Base-by-base conservation (phyloP, 2,113 vertebrate species). In the Trematomus loennbergii region DNA sequence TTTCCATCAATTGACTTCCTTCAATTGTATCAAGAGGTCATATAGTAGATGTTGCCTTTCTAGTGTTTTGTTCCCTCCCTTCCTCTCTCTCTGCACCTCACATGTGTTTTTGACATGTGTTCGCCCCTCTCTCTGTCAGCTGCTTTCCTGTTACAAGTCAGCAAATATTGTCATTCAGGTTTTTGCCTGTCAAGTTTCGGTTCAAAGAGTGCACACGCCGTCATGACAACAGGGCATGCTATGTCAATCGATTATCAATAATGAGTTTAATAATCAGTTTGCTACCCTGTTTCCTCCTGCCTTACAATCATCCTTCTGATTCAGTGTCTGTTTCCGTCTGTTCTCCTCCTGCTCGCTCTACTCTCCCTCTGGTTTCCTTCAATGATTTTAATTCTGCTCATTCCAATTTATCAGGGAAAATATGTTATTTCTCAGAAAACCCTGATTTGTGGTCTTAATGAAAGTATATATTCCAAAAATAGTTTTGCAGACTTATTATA, bases 1-100 rank as follows among this genome's bases (percentile, higher is more conserved):
- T 54, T 84, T 82, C 53, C 57, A 72, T 63, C 15, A 70, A 50
- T 40, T 46, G 43, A 70, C 74, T 67, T 85, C 29, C 46, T 54
- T 55, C 18, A 43, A 76, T 53, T 68, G 36, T 68, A 40, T n/a
- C 0, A 46, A 40, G 36, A 20, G 16, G 25, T 48, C 72, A 48
- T 54, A 25, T 45, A 40, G 53, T 60, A 55, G 45, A 65, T 70
- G 49, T 70, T 36, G 15, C 16, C 18, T 11, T 59, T 76, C 69
- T 71, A 57, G 63, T 65, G 46, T 67, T 52, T 25, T 57, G 12
- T 20, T 57, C 20, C 5, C 8, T 40, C 5, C 36, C 36, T 40
- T 8, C 36, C 5, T 40, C 36, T 40, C 36, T 40, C 36, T 40
- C 36, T 29, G 29, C 29, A 29, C 29, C 29, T 40, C 36, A 40